A percentile compares a stretch with the other conserved stretches of the same genome.
Conservation (phyloP, 2,888 invertebrate genomes). For the Vandiemenella viatica region DNA sequence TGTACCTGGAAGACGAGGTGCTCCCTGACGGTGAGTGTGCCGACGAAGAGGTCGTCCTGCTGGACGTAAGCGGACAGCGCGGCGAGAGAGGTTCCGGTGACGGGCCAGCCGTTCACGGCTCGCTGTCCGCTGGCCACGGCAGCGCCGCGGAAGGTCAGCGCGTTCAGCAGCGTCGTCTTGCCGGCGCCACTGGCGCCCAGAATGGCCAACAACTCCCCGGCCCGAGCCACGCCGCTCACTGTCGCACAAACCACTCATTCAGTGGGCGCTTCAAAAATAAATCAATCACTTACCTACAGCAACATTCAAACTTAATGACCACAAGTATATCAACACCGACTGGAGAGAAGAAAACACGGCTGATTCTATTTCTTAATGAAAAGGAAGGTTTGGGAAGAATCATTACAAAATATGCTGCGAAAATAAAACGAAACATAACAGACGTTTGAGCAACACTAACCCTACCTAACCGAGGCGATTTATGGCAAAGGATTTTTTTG, state of each 20-base stretch:
- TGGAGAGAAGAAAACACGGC: background rate
- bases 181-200: slow-evolving; percentile 88
- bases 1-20: slow-evolving; percentile 73
- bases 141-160: slow-evolving; percentile 67
- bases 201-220: slow-evolving; percentile 73
- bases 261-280: background rate
- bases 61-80: slow-evolving; percentile 82
- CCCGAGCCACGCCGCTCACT: slow-evolving; percentile 72
- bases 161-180: slow-evolving; percentile 85
- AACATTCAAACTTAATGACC: too few relatives aligned
- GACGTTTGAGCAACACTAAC: too few relatives aligned
- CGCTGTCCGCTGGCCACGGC: slow-evolving; percentile 41
- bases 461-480: too few relatives aligned
- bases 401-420: too few relatives aligned
- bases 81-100: slow-evolving; percentile 48
- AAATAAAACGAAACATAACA: too few relatives aligned
- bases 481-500: too few relatives aligned
- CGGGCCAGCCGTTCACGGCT: slow-evolving; percentile 60
- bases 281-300: too few relatives aligned
- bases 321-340: too few relatives aligned
- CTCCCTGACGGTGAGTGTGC: slow-evolving; percentile 75
- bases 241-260: slow-evolving; percentile 9
- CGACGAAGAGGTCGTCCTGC: slow-evolving; percentile 86
- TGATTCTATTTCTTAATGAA: too few relatives aligned
- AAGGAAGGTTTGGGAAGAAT: too few relatives aligned